Conservation (phyloP, 2,888 invertebrate genomes). For the Eudemis profundana region DNA sequence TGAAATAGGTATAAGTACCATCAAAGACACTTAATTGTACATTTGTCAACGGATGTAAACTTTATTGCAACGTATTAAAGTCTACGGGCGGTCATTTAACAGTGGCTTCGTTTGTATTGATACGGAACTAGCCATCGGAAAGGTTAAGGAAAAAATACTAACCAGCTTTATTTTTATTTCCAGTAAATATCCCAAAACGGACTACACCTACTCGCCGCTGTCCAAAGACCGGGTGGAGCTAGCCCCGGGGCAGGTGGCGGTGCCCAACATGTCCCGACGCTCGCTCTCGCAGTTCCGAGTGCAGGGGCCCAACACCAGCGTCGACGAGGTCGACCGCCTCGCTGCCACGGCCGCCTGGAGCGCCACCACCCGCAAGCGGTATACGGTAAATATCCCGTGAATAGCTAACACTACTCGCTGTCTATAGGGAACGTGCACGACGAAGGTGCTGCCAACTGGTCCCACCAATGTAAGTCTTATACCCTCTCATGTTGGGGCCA, state of each 20-base stretch:
- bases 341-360: conserved; percentile 60
- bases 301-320: conserved; percentile 75
- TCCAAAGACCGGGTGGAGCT: conserved; percentile 93
- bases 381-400: conserved; percentile 61
- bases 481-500: too few species aligned
- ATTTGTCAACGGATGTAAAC: too few species aligned
- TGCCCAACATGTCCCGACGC: conserved; percentile 95
- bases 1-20: too few species aligned
- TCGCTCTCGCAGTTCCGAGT: conserved; percentile 86
- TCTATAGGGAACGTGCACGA: too few species aligned
- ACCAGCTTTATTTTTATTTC: conserved; percentile 46
- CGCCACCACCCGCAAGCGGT: conserved; percentile 62
- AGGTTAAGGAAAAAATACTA: neutral
- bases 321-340: conserved; percentile 68
- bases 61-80: too few species aligned
- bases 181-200: conserved; percentile 95
- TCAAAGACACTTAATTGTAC: too few species aligned
- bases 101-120: too few species aligned
- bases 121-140: too few species aligned
- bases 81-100: too few species aligned
- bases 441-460: too few species aligned
- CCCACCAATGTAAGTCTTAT: too few species aligned
- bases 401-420: conserved; percentile 70
- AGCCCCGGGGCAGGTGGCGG: conserved; percentile 91
- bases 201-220: conserved; percentile 94